phyloP scores from a whole-genome alignment of 1,140 invertebrate genomes.

The Heliconius eleuchia region DNA sequence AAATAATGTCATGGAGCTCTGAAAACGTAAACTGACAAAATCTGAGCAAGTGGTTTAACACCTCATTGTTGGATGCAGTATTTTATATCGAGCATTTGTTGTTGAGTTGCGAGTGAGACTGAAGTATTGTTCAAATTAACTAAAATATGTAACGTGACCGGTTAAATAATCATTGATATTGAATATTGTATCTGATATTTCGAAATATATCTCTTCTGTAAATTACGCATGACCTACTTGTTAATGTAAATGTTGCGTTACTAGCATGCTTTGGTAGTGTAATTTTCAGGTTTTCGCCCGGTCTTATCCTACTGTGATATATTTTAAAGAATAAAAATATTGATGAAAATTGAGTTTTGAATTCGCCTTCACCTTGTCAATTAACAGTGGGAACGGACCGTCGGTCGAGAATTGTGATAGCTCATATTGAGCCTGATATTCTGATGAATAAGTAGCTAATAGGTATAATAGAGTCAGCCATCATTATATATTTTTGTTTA shows the following conservation, averaged over 20 bases:
- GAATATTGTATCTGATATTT: conserved; percentile 48
- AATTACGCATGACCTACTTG: conserved; percentile 60
- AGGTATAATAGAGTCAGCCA: conserved; percentile 74
- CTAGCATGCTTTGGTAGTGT: conserved; percentile 73
- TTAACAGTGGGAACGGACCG: conserved; percentile 67
- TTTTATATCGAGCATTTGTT: conserved; percentile 75
- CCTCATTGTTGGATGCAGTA: conserved; percentile 72
- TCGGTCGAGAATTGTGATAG: conserved; percentile 73
- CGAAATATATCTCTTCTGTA: conserved; percentile 36
- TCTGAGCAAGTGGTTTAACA: conserved; percentile 46
- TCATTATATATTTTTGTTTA: conserved; percentile 66
- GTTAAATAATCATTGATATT: conserved; percentile 66
- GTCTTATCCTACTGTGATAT: conserved; percentile 76
- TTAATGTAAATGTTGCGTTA: conserved; percentile 68
- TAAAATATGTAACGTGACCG: conserved; percentile 58
- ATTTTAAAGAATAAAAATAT: conserved; percentile 58
- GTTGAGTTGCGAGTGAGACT: conserved; percentile 73
- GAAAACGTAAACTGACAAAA: conserved; percentile 48
- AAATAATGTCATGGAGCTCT: conserved; percentile 70
- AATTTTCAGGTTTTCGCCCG: conserved; percentile 78
- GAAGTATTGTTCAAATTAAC: conserved; percentile 74
- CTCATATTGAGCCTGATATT: conserved; percentile 80
- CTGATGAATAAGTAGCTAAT: conserved; percentile 71
- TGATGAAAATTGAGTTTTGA: conserved; percentile 55
- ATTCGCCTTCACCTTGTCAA: conserved; percentile 61